These are phyloP conservation scores for Trogon surrucura DNA, from an alignment of 2,113 vertebrate species.

Conservation along the genomic window DNA sequence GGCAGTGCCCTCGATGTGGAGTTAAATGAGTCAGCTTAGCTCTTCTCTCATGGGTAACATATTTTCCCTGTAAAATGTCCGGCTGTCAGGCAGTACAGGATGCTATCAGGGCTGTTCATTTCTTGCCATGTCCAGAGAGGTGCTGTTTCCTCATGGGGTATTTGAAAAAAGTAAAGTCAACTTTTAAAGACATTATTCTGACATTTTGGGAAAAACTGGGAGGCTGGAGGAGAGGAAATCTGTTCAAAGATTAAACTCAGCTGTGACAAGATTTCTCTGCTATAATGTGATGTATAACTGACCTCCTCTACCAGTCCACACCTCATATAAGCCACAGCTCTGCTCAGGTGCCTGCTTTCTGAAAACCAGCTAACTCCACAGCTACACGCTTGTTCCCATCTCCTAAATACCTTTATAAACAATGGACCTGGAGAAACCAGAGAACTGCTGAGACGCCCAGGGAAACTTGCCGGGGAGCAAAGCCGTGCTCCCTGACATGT, in stretches of 20 bases:
- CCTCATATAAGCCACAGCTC: background rate
- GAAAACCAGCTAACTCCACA: background rate
- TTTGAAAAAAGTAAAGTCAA: background rate
- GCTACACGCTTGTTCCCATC: background rate
- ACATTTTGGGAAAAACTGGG: background rate
- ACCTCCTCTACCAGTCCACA: background rate
- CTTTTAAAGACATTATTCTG: background rate
- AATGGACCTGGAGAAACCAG: background rate
- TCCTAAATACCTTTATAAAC: background rate
- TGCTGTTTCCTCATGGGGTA: background rate
- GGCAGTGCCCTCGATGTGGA: background rate
- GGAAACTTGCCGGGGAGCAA: background rate
- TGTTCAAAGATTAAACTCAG: background rate
- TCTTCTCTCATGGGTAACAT: background rate
- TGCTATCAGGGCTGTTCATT: accelerated
- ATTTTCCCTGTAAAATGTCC: background rate
- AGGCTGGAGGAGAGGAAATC: background rate
- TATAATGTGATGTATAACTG: background rate
- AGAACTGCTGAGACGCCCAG: accelerated
- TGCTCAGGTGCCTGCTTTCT: background rate
- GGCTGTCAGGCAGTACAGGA: background rate
- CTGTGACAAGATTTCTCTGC: background rate
- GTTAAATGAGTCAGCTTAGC: background rate
- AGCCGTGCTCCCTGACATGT: accelerated
- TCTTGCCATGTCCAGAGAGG: background rate